Percentiles rank a stretch among this genome's conserved stretches.
Conservation (phyloP, 1,140 invertebrate genomes). For the Camponotus vicinus region DNA sequence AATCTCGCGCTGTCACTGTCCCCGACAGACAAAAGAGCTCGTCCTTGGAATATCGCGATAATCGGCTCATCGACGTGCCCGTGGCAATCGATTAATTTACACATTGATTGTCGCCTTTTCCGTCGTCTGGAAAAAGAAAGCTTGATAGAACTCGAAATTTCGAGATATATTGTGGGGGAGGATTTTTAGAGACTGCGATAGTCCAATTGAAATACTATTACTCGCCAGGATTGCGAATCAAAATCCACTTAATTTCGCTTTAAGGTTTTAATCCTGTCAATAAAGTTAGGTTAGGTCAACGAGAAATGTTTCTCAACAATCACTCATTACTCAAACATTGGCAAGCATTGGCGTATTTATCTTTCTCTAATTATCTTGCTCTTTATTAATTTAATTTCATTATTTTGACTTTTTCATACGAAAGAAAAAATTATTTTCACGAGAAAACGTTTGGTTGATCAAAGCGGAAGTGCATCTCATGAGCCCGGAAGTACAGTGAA, state of each 20-base stretch:
- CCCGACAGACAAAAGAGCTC: conserved; percentile 35
- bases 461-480: background rate
- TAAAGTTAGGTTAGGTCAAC: background rate
- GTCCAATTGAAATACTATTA: background rate
- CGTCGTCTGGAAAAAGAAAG: background rate
- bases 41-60: conserved; percentile 46
- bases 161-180: background rate
- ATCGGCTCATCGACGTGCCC: conserved; percentile 44
- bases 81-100: conserved; percentile 16
- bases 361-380: background rate
- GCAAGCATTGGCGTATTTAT: background rate
- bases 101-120: conserved; percentile 1
- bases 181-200: background rate
- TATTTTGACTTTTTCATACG: background rate
- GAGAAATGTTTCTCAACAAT: too few species aligned
- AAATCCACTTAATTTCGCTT: background rate
- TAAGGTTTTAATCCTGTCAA: background rate
- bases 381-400: background rate
- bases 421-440: background rate
- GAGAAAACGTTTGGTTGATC: background rate
- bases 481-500: background rate
- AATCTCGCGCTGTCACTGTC: conserved; percentile 23
- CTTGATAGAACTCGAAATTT: background rate
- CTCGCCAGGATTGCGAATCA: background rate
- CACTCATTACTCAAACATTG: too few species aligned